Conservation (phyloP, 2,888 invertebrate genomes). For the Tachystola acroxantha region DNA sequence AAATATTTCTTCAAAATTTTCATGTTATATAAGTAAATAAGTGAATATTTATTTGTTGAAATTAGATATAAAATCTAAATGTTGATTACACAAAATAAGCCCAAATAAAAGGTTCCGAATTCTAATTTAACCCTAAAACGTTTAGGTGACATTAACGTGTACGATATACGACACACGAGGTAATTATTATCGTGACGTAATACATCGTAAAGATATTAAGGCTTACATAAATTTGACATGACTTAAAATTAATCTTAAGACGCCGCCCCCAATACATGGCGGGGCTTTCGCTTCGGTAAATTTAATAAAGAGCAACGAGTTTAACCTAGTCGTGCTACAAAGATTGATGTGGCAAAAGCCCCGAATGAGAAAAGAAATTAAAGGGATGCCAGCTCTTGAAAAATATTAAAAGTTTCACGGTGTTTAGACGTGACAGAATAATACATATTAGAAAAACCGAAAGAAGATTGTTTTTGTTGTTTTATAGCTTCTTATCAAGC, state of each 20-base stretch:
- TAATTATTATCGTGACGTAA: conserved; percentile 15
- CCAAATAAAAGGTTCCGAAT: conserved; percentile 1
- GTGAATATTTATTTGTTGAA: no score
- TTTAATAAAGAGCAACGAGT: conserved; percentile 63
- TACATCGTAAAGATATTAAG: conserved; percentile 43
- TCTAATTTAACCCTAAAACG: neutral
- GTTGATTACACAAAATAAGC: no score
- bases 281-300: conserved; percentile 41
- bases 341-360: conserved; percentile 62
- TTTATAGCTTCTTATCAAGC: no score
- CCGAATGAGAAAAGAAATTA: conserved; percentile 44
- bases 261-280: conserved; percentile 43
- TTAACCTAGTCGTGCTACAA: conserved; percentile 40
- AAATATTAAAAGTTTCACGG: conserved; percentile 5
- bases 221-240: conserved; percentile 47
- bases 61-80: no score
- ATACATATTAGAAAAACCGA: no score
- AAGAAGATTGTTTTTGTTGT: no score
- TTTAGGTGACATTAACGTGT: no score
- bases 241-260: conserved; percentile 58
- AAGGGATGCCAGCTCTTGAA: conserved; percentile 38
- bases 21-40: no score
- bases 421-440: neutral
- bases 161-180: neutral
- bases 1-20: no score